Evolutionary conservation across 2,888 invertebrate genomes (phyloP), one percentile per base, ranked within the genome.

Genomic region (Dynastes hyllus): DNA sequence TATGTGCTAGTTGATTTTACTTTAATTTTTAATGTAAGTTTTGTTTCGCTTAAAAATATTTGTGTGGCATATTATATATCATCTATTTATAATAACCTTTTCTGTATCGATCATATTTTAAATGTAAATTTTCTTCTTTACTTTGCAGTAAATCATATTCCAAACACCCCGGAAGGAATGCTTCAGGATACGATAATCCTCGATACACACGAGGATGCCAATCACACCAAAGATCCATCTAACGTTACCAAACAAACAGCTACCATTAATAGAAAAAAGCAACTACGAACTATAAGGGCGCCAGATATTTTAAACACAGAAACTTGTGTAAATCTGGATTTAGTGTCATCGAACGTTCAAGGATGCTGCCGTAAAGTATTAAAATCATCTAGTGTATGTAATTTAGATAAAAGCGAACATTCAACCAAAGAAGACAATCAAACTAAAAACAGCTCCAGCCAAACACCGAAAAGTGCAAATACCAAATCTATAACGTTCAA

Each of bases 271-370:
- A 45, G 66, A 16, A 66, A 77, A 40, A 77, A 77, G 40, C 77
- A 69, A 27, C 55, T 77, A 27, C 50, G 58, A 37, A 53, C 37
- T 11, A 67, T 67, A 2, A 77, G 22, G 29, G 16, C 67, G 13
- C 77, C 77, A 27, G 77, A 77, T 55, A 77, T 76, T 66, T 13
- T 77, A 58, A 58, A 69, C 22, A 77, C 53, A n/a, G 69, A 69
- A 13, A 29, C 22, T n/a, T 77, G 69, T 45, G 77, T 22, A 4
- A 77, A 58, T 69, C 61, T 77, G 13, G 77, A 77, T 51, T 55
- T 67, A 29, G 40, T 69, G 27, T 53, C 77, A 8, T 67, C 58
- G 8, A 77, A 69, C 40, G 27, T 69, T 16, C 16, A 67, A 8
- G n/a, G 27, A 40, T 58, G 51, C 45, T 16, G 45, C 5, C 67